phyloP scores from a whole-genome alignment of 2,888 invertebrate species.

The Hecatera dysodea region DNA sequence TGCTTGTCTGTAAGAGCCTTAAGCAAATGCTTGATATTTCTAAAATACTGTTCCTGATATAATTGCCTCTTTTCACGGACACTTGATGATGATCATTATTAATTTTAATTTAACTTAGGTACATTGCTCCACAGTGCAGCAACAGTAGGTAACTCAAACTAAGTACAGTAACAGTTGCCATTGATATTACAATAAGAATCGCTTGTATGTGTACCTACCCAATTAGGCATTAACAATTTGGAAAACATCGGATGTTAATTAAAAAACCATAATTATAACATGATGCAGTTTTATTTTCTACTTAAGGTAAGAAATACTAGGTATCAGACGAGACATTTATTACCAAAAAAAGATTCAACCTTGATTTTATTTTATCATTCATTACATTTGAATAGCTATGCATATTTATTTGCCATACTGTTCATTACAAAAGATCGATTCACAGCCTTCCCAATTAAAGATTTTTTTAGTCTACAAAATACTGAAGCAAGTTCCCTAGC shows the following conservation, averaged over 20 bases:
- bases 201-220: no score
- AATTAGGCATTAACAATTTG: no score
- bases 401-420: constrained; percentile 18
- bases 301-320: constrained; percentile 42
- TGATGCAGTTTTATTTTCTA: constrained; percentile 63
- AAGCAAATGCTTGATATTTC: no score
- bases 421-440: constrained; percentile 41
- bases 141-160: not conserved
- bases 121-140: not conserved
- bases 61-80: no score
- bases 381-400: constrained; percentile 4
- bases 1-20: no score
- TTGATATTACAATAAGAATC: no score
- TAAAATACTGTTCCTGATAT: no score
- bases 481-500: constrained; percentile 60
- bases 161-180: no score
- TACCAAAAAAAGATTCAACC: constrained; percentile 36
- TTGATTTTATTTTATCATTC: constrained; percentile 16
- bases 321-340: constrained; percentile 51
- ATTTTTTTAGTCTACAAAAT: constrained; percentile 48
- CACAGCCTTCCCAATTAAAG: constrained; percentile 68
- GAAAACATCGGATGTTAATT: constrained; percentile 12
- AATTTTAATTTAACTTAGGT: not conserved
- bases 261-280: constrained; percentile 36
- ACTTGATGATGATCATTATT: not conserved